phyloP scores from a whole-genome alignment of 2,113 vertebrate species.

The Prunella himalayana region DNA sequence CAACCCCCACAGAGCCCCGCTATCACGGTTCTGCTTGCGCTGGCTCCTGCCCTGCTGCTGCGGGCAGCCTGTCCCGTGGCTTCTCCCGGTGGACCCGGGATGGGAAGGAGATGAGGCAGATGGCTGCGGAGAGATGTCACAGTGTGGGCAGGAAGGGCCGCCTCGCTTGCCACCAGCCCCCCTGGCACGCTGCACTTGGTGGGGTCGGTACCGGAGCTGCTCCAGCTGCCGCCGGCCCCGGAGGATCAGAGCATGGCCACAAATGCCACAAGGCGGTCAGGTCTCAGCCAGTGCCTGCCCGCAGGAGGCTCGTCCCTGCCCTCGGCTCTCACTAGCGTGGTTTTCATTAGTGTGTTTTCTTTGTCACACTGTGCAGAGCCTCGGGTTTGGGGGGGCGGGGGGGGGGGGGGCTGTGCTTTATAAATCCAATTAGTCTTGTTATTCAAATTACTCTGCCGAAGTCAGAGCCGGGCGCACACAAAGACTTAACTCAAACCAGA shows the following conservation, averaged over 20 bases:
- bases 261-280: neutral
- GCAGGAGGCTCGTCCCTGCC: neutral
- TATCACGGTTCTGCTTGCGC: rapidly evolving
- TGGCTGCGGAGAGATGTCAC: neutral
- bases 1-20: neutral
- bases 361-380: slow-evolving; percentile 43
- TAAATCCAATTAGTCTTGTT: slow-evolving; percentile 60
- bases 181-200: rapidly evolving
- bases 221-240: neutral
- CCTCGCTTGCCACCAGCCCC: neutral
- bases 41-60: neutral
- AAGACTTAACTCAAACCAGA: slow-evolving; percentile 55
- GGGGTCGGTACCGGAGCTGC: neutral
- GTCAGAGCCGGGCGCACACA: neutral
- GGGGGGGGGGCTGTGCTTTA: neutral
- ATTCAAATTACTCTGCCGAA: slow-evolving; percentile 37
- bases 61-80: neutral
- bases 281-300: slow-evolving; percentile 12
- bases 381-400: neutral
- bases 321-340: neutral
- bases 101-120: neutral
- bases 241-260: neutral
- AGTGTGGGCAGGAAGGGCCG: neutral
- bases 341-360: slow-evolving; percentile 55
- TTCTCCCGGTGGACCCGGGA: neutral